Evolutionary conservation across 2,888 invertebrate genomes (phyloP), one percentile per base, ranked within the genome.

Genomic region (Volucella inflata): DNA sequence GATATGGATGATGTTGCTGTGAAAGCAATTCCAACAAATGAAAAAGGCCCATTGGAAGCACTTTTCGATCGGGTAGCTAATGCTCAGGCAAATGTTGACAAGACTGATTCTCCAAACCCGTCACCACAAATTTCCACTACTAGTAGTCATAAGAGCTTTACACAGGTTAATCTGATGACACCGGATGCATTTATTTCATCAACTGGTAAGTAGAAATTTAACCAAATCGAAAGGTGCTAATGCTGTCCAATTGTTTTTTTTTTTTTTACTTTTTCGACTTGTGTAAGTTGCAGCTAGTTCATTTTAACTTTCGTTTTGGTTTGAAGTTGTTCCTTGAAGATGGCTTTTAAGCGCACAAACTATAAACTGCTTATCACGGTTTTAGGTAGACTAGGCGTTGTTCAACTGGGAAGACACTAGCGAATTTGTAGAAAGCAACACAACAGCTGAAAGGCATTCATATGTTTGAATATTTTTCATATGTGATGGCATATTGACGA

Each of bases 171-270:
- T 89, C 93, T 97, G 36, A 96, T 97, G 95, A 97, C 97, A 0
- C 97, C 98, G 0, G 97, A 97, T 90, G 97, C 97, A 16, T 98
- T 98, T 88, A 94, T 94, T 84, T 94, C 95, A 1, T 93, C 94
- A 88, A 94, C 94, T 89, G 75, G 65, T 78, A 57, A 53, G 75
- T 75, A n/a, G n/a, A 1, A 14, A 21, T 21, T 64, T 2, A 36
- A 48, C 36, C 14, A 6, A 14, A 12, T 1, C 8, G 11, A 51
- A 16, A 36, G 0, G 11, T 44, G 2, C 2, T 9, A 8, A 1
- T 36, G 10, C 38, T 50, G 4, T 6, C 6, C 4, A 30, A 1
- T 30, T 30, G 30, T 30, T 30, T 30, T 9, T 36, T 48, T 14
- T 10, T 11, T 50, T 50, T 65, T 38, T 9, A 12, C 10, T 11